Base-by-base conservation (phyloP, 2,113 vertebrate species). In the Corythornis madagascariensis region DNA sequence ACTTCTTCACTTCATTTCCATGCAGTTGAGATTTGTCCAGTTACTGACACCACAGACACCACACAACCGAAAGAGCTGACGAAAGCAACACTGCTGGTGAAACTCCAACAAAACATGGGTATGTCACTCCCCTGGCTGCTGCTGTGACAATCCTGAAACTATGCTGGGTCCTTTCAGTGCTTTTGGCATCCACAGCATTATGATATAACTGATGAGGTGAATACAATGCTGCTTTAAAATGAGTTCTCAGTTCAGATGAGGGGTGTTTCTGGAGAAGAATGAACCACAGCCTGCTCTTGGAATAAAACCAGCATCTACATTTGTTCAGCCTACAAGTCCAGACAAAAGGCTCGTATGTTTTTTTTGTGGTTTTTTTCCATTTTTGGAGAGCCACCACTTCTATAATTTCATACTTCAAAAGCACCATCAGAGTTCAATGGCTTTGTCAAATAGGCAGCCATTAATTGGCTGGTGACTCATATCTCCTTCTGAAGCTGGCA, bases 81-180 rank as follows among this genome's bases (percentile, higher is more conserved):
- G 42, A 96, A 97, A 95, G 84, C 95, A 88, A 83, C 79, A 0
- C 3, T 97, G 59, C 45, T 96, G 42, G 33, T 94, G 92, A 98
- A 97, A 91, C 92, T 98, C 70, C 97, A 95, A 45, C 98, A 98
- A 92, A 98, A 98, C 59, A 97, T 97, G 92, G 98, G 98, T 98
- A 97, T 26, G 96, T 94, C 89, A 35, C 21, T 74, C 92, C 28
- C n/a, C 29, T 78, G 31, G 22, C 25, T 47, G 83, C 77, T 84
- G n/a, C 74, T 89, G 2, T 77, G 79, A 83, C 33, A 48, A 33
- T 59, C n/a, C 57, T 59, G 56, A 55, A 52, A 14, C 47, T 69
- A 9, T 50, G 50, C 16, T n/a, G 45, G 7, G 13, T 26, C 20
- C 31, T 69, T 84, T 70, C 45, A 33, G 40, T 66, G 25, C 26